These are phyloP conservation scores for Clarias fuscus DNA, from an alignment of 2,797 vertebrate species.

Conservation along the genomic window DNA sequence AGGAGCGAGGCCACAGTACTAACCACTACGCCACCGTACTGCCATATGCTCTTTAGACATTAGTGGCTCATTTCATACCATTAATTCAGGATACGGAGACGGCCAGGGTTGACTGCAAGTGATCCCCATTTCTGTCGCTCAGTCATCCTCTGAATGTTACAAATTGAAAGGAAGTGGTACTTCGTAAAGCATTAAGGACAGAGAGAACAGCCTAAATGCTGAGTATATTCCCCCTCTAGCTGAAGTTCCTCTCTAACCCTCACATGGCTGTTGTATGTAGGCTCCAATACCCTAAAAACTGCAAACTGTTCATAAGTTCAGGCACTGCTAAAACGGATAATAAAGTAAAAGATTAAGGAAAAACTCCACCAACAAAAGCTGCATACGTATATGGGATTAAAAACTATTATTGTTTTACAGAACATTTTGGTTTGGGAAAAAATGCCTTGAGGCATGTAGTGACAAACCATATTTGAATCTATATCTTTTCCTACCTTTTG, in stretches of 20 bases:
- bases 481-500: conserved; percentile 29
- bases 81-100: conserved; percentile 42
- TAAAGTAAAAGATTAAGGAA: conserved; percentile 14
- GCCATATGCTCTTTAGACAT: conserved; percentile 32
- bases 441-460: neutral
- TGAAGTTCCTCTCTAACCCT: neutral
- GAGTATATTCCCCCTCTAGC: neutral
- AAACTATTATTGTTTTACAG: conserved; percentile 22
- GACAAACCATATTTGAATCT: conserved; percentile 29
- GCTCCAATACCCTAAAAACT: neutral
- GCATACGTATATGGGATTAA: conserved; percentile 3
- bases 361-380: conserved; percentile 26
- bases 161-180: conserved; percentile 33
- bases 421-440: conserved; percentile 26
- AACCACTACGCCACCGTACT: too few relatives aligned
- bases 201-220: conserved; percentile 20
- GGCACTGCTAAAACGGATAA: neutral
- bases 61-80: conserved; percentile 40
- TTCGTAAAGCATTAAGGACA: conserved; percentile 30
- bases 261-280: neutral
- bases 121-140: conserved; percentile 31
- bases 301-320: neutral
- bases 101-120: conserved; percentile 48
- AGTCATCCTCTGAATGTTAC: conserved; percentile 38
- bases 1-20: too few relatives aligned